Conservation (phyloP, 1,140 invertebrate genomes). For the Drosophila ambigua region DNA sequence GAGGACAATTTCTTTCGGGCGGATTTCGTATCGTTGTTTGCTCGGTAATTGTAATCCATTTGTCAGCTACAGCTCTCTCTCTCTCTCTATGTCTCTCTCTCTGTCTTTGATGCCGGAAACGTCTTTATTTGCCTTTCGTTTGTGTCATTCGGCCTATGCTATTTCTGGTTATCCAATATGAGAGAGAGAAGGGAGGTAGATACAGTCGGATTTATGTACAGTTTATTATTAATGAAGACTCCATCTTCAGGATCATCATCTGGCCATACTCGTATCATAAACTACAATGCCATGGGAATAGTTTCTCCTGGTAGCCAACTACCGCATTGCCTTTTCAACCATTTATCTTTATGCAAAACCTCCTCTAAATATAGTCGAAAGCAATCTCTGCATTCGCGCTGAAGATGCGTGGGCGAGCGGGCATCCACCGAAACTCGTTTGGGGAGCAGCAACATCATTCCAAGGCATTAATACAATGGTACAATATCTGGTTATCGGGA, state of each 20-base stretch:
- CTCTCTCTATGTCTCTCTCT: neutral
- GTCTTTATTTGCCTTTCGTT: constrained; percentile 72
- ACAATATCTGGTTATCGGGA: constrained; percentile 2
- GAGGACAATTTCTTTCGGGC: constrained; percentile 47
- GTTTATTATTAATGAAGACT: neutral
- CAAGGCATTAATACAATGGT: neutral
- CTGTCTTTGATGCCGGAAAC: constrained; percentile 60
- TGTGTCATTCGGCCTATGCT: constrained; percentile 60
- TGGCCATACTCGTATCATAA: neutral
- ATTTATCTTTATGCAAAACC: constrained; percentile 38
- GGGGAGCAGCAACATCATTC: constrained; percentile 11
- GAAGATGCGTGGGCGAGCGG: constrained; percentile 30
- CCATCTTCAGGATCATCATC: neutral
- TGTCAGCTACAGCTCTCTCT: constrained; percentile 68
- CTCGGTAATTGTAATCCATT: constrained; percentile 77
- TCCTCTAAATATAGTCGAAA: constrained; percentile 5
- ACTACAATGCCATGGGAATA: neutral
- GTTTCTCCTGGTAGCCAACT: constrained; percentile 2
- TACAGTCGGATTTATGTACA: constrained; percentile 11
- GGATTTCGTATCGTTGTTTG: constrained; percentile 55
- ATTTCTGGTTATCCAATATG: constrained; percentile 28
- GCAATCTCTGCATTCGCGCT: constrained; percentile 18
- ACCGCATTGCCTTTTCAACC: constrained; percentile 5
- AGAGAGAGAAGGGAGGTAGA: constrained; percentile 21
- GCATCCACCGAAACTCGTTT: constrained; percentile 29